These are phyloP conservation scores for Rhodeus uyekii DNA, from an alignment of 2,797 vertebrate genomes.

Conservation along the genomic window DNA sequence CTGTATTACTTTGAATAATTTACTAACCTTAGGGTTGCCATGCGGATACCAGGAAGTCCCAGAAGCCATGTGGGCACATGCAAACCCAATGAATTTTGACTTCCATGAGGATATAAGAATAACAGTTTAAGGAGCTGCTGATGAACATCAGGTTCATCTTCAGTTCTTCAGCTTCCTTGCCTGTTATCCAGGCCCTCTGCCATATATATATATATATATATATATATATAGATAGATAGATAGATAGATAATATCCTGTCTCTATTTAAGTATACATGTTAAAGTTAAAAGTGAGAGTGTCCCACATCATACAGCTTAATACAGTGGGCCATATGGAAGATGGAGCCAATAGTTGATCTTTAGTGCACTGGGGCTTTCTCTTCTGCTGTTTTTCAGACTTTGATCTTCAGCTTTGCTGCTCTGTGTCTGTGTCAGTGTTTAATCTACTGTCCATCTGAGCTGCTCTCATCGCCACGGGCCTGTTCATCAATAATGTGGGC, in stretches of 20 bases:
- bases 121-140: background rate
- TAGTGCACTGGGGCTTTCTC: background rate
- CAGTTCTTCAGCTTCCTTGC: background rate
- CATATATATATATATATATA: background rate
- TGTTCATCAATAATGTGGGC: conserved; percentile 44
- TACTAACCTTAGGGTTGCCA: background rate
- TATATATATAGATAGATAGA: too few relatives aligned
- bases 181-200: background rate
- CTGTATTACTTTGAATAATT: conserved; percentile 1
- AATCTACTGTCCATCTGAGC: conserved; percentile 41
- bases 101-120: background rate
- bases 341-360: conserved; percentile 18
- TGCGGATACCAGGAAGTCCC: background rate
- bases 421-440: conserved; percentile 30
- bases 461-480: conserved; percentile 27
- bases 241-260: too few relatives aligned
- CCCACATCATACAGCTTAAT: background rate
- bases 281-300: background rate
- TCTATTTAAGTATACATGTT: background rate
- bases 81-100: background rate
- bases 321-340: background rate
- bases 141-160: background rate
- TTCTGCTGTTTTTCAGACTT: conserved; percentile 12
- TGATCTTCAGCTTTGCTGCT: conserved; percentile 29
- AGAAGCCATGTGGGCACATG: background rate